Base-by-base conservation (phyloP, 2,888 invertebrate species). In the Meiosimyza platycephala region DNA sequence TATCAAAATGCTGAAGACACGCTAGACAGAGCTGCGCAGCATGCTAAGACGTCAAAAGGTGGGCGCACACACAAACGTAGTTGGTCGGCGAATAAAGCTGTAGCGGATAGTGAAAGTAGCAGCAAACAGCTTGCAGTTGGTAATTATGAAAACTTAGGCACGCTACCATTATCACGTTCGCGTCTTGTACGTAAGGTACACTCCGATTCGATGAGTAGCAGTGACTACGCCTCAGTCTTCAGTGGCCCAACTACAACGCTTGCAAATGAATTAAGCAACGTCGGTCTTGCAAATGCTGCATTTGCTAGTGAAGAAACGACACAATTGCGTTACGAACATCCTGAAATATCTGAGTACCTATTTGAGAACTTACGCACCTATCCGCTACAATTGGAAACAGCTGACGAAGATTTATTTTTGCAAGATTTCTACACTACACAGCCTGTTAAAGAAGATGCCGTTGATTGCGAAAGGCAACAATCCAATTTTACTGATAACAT, bases 191-290 rank as follows among this genome's bases (percentile, higher is more conserved):
- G 3, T 48, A 57, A 40, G 54, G 48, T 28, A 18, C 77, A 79
- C 71, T 86, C 87, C 4, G 87, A 86, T 60, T 87, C 87, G 4
- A 72, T 87, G 66, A 87, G 87, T 78, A 87, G 87, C 75, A 86
- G 86, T 66, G 87, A 87, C 72, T 87, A 87, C 74, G 87, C 87
- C 12, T 87, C 87, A 0, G 87, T 87, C 0, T 87, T 86, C 63
- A 87, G 87, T 73, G 87, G 85, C 1, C 83, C 85, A 52, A 76
- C 79, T 9, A 54, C 73, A 60, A 13, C 50, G n/a, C 54, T 1
- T 18, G 72, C 72, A 18, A 18, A 15, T 2, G 51, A 60, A 16
- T 22, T 67, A 6, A 54, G 16, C 16, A 67, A 40, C 28, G 60
- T 62, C 6, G 64, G 62, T 5, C 67, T 70, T 3, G 22, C 68